phyloP scores from a whole-genome alignment of 2,888 invertebrate species.

The Mesochorus sp. region DNA sequence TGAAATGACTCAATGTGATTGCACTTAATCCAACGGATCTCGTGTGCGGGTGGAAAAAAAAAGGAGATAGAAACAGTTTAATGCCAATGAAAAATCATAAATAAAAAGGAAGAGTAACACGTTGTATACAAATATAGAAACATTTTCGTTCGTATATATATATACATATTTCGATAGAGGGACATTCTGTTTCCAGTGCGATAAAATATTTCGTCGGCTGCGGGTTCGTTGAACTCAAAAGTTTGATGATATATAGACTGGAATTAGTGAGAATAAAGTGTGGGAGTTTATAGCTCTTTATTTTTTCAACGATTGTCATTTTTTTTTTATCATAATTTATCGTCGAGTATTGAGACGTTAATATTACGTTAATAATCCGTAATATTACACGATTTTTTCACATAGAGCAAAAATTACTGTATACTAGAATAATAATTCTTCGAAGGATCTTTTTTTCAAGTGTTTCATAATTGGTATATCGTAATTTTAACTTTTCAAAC shows the following conservation, averaged over 20 bases:
- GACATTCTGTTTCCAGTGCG: no score
- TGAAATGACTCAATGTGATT: constrained; percentile 54
- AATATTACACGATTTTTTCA: background rate
- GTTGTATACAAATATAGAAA: no score
- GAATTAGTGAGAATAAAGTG: no score
- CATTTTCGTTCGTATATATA: no score
- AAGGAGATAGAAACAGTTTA: constrained; percentile 5
- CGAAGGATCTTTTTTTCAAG: background rate
- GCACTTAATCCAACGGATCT: constrained; percentile 8
- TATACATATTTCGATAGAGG: no score
- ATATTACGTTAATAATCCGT: background rate
- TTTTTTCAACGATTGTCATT: no score
- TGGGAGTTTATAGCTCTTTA: no score
- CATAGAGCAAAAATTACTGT: background rate
- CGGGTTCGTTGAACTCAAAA: no score
- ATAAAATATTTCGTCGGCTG: no score
- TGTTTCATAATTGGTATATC: background rate
- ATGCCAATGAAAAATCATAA: background rate
- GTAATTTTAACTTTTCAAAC: no score
- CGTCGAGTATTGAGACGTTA: background rate
- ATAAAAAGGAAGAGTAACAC: background rate
- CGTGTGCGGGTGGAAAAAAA: constrained; percentile 67
- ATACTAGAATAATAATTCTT: background rate
- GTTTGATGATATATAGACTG: no score
- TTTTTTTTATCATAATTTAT: no score